Evolutionary conservation across 2,797 vertebrate genomes (phyloP), one percentile per base, ranked within the genome.

Genomic region (Sebastes alutus): DNA sequence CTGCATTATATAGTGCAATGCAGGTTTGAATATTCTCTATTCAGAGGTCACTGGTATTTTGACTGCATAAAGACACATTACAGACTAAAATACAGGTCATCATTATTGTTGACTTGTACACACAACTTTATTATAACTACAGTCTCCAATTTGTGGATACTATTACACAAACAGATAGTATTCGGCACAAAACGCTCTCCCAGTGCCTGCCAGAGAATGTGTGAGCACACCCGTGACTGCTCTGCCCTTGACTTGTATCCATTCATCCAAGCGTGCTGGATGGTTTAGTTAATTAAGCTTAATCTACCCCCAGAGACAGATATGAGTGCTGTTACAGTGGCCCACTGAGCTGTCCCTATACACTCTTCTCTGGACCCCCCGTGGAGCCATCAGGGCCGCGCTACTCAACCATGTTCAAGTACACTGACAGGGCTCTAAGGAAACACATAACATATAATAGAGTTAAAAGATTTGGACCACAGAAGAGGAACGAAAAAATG

Each of bases 281-380:
- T 94, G 94, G 87, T 93, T 95, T 94, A 95, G 94, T 94, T 95
- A 95, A 95, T 95, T 94, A 95, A 94, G 92, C 90, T 89, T 95
- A 94, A 95, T 95, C 92, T 93, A 89, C 89, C 94, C 92, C 93
- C 71, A 83, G 94, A 95, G 94, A 94, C 85, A 86, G 78, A 91
- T 93, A 85, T 49, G 87, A 91, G 90, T 87, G 92, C 90, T 93
- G 93, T 93, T 93, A 91, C 91, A 90, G 84, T 92, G 88, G 86
- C 88, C 91, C 87, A 81, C 87, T 86, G 91, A 89, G 91, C 71
- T 86, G 76, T 91, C 89, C 90, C 92, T 29, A 11, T 72, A 80
- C 83, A 78, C 89, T 83, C 87, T 66, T 89, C 87, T 85, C 76
- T 58, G 75, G 81, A 86, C 88, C 91, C 88, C 89, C 86, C 27